phyloP scores from a whole-genome alignment of 1,140 invertebrate genomes.

The Lucilia sericata region DNA sequence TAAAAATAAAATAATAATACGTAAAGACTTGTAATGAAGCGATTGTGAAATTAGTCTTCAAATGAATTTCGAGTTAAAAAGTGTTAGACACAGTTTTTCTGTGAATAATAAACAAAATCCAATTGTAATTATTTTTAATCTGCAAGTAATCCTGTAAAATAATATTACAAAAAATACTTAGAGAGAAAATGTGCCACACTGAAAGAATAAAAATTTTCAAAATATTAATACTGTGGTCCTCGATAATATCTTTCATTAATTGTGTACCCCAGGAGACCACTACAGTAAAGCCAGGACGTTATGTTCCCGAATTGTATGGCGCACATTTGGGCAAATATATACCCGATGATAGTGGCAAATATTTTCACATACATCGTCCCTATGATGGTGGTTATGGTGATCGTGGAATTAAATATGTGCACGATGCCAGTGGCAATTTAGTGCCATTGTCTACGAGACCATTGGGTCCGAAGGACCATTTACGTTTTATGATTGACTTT shows the following conservation, averaged over 20 bases:
- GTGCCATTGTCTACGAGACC: conserved; percentile 47
- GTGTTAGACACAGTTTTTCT: conserved; percentile 2
- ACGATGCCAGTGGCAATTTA: conserved; percentile 54
- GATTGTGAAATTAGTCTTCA: conserved; percentile 37
- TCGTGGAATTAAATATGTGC: conserved; percentile 55
- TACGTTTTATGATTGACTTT: conserved; percentile 64
- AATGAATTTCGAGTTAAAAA: background rate
- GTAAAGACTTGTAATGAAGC: conserved; percentile 28
- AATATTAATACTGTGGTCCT: background rate
- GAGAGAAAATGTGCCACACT: background rate
- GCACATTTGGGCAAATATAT: conserved; percentile 55
- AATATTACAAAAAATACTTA: background rate
- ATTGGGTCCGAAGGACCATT: conserved; percentile 59
- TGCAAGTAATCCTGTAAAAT: background rate
- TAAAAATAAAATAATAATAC: conserved; percentile 29
- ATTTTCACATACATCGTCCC: conserved; percentile 58
- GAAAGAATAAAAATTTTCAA: background rate
- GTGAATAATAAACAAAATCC: background rate
- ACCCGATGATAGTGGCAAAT: conserved; percentile 63
- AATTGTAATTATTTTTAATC: background rate
- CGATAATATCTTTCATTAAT: background rate
- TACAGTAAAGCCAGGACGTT: conserved; percentile 50
- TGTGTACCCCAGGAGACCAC: conserved; percentile 15
- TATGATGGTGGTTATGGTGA: conserved; percentile 65
- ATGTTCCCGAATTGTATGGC: conserved; percentile 55